Conservation (phyloP, 2,113 vertebrate species). For the Daubentonia madagascariensis region DNA sequence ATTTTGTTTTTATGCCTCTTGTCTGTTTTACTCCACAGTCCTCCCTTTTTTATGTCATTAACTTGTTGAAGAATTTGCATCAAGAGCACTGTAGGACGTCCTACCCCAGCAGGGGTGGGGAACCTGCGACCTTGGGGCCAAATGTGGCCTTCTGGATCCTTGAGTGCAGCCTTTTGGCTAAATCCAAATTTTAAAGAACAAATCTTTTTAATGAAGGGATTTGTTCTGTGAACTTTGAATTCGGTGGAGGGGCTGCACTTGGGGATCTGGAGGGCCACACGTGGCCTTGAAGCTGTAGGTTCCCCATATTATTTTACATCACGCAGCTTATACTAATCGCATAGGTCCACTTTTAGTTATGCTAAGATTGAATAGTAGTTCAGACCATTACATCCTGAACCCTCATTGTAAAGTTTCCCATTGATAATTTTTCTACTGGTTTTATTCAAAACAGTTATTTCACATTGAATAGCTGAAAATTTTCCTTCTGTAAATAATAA, state of each 20-base stretch:
- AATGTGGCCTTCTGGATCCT: too few species aligned
- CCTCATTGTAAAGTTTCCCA: neutral
- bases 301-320: neutral
- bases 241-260: too few species aligned
- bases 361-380: neutral
- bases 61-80: neutral
- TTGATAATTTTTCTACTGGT: neutral
- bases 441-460: constrained; percentile 27
- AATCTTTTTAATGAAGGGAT: too few species aligned
- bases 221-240: too few species aligned
- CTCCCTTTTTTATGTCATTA: neutral
- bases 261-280: too few species aligned
- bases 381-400: neutral
- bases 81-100: neutral
- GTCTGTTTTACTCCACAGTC: neutral
- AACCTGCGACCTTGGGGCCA: too few species aligned
- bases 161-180: too few species aligned
- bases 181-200: too few species aligned
- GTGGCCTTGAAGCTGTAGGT: too few species aligned
- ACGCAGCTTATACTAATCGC: neutral
- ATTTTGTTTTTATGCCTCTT: neutral
- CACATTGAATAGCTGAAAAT: neutral
- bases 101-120: too few species aligned
- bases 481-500: neutral
- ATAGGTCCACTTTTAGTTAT: neutral